Base-by-base conservation (phyloP, 2,113 vertebrate species). In the Rhinichthys klamathensis region DNA sequence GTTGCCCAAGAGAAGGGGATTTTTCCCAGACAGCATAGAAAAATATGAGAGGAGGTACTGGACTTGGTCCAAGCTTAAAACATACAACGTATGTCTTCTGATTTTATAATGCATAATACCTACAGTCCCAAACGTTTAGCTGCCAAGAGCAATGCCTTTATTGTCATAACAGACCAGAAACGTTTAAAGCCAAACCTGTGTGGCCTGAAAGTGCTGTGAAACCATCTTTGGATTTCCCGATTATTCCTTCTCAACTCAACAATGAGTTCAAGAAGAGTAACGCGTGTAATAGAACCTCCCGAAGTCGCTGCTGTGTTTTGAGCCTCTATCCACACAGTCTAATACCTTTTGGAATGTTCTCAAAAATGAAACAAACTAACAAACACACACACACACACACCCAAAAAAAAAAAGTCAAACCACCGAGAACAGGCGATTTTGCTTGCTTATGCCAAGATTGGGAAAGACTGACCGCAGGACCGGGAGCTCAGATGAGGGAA, bases 401-500 rank as follows among this genome's bases (percentile, higher is more conserved):
- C n/a, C 65, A 60, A 77, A 21, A 56, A 56, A 8, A 21, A 23
- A 23, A 32, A 8, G 63, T 67, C 54, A 56, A 86, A 38, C 83
- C 85, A 70, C 75, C 44, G 13, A 86, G 69, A 79, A 60, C 25
- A 69, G 54, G 69, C 60, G 77, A 83, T 74, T 80, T 61, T 27
- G 84, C 35, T 75, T 61, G 83, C 49, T 78, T 85, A 41, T 56
- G 69, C 54, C 81, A 69, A 69, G 63, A 61, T 0, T 10, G 15
- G 54, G 16, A 72, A 67, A 51, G 75, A 60, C 61, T 56, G 32
- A 82, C 46, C 44, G 21, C 23, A n/a, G 63, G 49, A 30, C 11
- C 11, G 15, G 81, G 11, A 11, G 27, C 56, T 96, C 94, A 99
- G 94, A 98, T 98, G 91, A 98, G 96, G 84, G 97, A 96, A 91